phyloP scores from a whole-genome alignment of 2,888 invertebrate genomes.

The Hoplodrina ambigua region DNA sequence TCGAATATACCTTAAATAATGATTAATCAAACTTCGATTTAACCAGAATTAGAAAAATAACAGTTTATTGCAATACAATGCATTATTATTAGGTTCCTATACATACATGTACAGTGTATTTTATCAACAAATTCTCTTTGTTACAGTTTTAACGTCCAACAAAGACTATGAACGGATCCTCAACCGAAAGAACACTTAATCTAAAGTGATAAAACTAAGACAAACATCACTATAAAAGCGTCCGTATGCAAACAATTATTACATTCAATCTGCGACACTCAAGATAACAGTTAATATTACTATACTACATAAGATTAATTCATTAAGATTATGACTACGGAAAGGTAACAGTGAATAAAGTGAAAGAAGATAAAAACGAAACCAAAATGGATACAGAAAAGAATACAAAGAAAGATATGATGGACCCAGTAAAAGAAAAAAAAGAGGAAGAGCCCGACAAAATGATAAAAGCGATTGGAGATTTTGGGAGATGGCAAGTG shows the following conservation, averaged over 20 bases:
- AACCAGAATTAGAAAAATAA: not conserved
- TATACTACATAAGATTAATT: not conserved
- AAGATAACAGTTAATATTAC: constrained; percentile 34
- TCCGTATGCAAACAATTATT: constrained; percentile 18
- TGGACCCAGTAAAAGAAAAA: constrained; percentile 14
- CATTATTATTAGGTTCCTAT: no score
- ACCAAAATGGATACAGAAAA: constrained; percentile 25
- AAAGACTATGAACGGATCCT: constrained; percentile 2
- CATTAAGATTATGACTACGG: constrained; percentile 17
- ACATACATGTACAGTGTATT: not conserved
- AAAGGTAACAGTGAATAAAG: constrained; percentile 12
- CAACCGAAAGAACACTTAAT: not conserved
- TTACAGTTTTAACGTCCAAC: constrained; percentile 27
- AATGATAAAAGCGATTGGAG: constrained; percentile 70
- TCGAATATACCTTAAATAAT: not conserved
- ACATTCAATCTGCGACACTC: constrained; percentile 20
- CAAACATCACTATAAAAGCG: constrained; percentile 20
- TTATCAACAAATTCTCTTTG: not conserved
- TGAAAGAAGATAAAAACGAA: constrained; percentile 13
- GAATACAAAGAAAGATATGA: constrained; percentile 24
- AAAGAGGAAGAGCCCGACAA: constrained; percentile 60
- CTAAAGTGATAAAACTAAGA: constrained; percentile 14
- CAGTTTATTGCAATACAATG: not conserved
- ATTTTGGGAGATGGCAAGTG: constrained; percentile 92
- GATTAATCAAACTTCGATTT: not conserved